Evolutionary conservation across 2,113 vertebrate species (phyloP).

Genomic region (Stigmatopora nigra): DNA sequence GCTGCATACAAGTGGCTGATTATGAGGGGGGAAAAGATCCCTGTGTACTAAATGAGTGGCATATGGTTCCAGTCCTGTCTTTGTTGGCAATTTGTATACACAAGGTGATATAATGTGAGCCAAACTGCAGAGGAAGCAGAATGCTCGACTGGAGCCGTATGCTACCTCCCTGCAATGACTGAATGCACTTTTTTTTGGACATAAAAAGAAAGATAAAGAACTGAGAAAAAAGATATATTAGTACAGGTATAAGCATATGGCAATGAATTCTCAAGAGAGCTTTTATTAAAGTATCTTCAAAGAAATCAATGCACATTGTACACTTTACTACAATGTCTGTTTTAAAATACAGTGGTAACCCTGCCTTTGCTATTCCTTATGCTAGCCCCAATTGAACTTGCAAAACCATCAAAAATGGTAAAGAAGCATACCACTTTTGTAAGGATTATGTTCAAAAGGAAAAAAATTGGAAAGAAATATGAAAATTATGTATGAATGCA

Average conservation of each 20-base stretch:
- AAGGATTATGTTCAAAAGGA: too few species aligned
- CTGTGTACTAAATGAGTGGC: slow-evolving; percentile 57
- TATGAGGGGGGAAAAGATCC: slow-evolving; percentile 19
- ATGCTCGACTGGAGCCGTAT: slow-evolving; percentile 52
- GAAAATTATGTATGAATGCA: too few species aligned
- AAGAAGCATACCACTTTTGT: too few species aligned
- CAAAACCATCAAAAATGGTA: too few species aligned
- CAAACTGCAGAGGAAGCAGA: slow-evolving; percentile 65
- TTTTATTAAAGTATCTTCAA: neutral
- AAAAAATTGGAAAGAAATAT: too few species aligned
- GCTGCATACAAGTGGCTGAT: slow-evolving; percentile 47
- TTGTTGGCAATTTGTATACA: slow-evolving; percentile 61
- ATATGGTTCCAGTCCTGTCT: slow-evolving; percentile 61
- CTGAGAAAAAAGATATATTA: neutral
- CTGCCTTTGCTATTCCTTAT: too few species aligned
- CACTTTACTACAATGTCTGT: neutral
- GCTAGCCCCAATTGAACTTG: too few species aligned
- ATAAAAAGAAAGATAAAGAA: slow-evolving; percentile 5
- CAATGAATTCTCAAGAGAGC: neutral
- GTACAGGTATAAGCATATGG: neutral
- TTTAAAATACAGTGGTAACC: too few species aligned
- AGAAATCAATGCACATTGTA: neutral
- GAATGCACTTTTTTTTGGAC: slow-evolving; percentile 53
- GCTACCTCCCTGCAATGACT: slow-evolving; percentile 51
- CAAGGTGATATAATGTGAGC: slow-evolving; percentile 60